Evolutionary conservation across 1,140 invertebrate genomes (phyloP).

Genomic region (Cryptotermes secundus): DNA sequence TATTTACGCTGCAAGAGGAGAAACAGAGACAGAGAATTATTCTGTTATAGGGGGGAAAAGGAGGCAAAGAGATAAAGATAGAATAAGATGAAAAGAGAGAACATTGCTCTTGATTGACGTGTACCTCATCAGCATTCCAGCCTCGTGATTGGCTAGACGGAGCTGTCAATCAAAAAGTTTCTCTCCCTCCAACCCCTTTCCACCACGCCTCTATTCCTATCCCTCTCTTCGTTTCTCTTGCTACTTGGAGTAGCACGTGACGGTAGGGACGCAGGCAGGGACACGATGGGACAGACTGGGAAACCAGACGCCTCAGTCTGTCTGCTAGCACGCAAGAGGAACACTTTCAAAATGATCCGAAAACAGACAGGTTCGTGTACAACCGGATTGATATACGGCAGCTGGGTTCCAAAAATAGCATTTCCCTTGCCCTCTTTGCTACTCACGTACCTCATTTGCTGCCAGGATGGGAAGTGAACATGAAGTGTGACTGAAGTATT

Average conservation of each 20-base stretch:
- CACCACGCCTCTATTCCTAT: not conserved
- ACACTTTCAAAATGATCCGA: slow-evolving; percentile 2
- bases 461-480: not conserved
- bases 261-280: not conserved
- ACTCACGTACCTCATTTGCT: not conserved
- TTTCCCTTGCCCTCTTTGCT: not conserved
- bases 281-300: slow-evolving; percentile 23
- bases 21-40: slow-evolving; percentile 24
- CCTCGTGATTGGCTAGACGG: slow-evolving; percentile 57
- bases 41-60: slow-evolving; percentile 35
- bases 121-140: slow-evolving; percentile 61
- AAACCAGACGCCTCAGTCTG: not conserved
- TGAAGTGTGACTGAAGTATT: not conserved
- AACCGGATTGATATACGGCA: not conserved
- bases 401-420: not conserved
- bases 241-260: slow-evolving; percentile 5
- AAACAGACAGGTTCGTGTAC: not conserved
- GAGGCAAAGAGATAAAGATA: slow-evolving; percentile 24
- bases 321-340: not conserved
- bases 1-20: slow-evolving; percentile 1
- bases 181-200: slow-evolving; percentile 19
- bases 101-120: slow-evolving; percentile 56
- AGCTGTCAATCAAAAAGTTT: slow-evolving; percentile 58
- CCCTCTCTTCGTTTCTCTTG: not conserved
- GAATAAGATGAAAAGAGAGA: slow-evolving; percentile 27